A percentile compares a stretch with the other conserved stretches of the same genome.
These are phyloP conservation scores for Otolemur crassicaudatus DNA, from an alignment of 2,797 vertebrate species.

Conservation along the genomic window DNA sequence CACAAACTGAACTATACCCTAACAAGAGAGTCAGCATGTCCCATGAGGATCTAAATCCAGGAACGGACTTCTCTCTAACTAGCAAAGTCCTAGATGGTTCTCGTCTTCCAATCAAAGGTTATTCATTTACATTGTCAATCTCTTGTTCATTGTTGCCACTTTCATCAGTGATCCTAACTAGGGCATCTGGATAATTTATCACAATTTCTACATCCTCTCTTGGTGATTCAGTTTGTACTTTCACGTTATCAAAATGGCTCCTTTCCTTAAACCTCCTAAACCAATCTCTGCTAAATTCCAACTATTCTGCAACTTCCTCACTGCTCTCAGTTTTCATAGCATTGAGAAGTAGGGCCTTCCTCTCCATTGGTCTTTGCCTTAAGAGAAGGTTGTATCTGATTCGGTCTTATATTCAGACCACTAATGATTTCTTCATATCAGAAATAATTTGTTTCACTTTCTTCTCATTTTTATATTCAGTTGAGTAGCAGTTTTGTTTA, in stretches of 20 bases:
- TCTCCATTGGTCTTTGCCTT: not conserved
- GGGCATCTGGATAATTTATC: not conserved
- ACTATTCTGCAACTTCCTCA: not conserved
- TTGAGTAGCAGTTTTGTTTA: not conserved
- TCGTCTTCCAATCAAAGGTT: not conserved
- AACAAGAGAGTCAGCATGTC: not conserved
- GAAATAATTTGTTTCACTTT: not conserved
- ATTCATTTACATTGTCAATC: not conserved
- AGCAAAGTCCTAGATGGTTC: not conserved
- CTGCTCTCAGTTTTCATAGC: not conserved
- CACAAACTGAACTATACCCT: not conserved
- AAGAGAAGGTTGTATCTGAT: not conserved
- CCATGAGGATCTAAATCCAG: not conserved
- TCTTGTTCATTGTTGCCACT: not conserved
- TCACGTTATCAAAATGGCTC: not conserved
- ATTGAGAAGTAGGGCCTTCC: too few species aligned
- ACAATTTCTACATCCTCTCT: not conserved
- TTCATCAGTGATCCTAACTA: not conserved
- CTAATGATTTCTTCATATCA: not conserved
- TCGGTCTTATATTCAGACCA: not conserved
- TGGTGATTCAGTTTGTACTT: not conserved
- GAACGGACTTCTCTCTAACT: not conserved
- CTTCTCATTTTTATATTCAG: not conserved
- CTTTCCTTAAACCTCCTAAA: not conserved
- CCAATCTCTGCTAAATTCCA: not conserved